phyloP scores from a whole-genome alignment of 2,113 vertebrate species.

The Eurypyga helias region DNA sequence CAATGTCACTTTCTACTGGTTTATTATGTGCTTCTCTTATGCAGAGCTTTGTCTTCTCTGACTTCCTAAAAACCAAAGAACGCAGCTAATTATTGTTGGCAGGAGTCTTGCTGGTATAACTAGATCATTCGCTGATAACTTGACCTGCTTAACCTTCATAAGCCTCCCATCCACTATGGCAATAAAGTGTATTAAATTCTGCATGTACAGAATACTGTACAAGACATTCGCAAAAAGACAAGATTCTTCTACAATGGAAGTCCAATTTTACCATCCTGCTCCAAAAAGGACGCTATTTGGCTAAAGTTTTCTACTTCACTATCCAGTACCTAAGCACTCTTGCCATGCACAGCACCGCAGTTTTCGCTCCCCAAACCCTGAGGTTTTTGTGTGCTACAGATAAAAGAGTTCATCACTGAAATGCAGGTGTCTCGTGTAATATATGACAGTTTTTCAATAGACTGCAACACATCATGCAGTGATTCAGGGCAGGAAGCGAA shows the following conservation, averaged over 20 bases:
- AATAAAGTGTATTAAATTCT: neutral
- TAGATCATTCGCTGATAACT: neutral
- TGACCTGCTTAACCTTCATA: neutral
- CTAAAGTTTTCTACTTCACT: neutral
- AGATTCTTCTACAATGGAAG: neutral
- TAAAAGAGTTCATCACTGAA: neutral
- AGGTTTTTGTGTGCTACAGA: neutral
- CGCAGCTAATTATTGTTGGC: neutral
- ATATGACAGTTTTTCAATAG: neutral
- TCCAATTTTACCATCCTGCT: neutral
- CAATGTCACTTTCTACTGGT: neutral
- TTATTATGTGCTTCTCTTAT: neutral
- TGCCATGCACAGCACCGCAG: accelerated
- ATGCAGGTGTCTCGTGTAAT: neutral
- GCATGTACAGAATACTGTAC: neutral
- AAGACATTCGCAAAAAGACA: neutral
- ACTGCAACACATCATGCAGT: neutral
- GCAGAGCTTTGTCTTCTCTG: neutral
- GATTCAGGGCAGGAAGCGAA: neutral
- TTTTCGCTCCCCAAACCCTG: neutral
- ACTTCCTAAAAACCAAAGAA: neutral
- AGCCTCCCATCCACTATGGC: neutral
- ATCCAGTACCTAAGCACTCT: neutral
- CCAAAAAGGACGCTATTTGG: neutral
- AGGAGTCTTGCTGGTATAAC: neutral